Conservation (phyloP, 2,888 invertebrate species). For the Rhopalosiphum nymphaeae region DNA sequence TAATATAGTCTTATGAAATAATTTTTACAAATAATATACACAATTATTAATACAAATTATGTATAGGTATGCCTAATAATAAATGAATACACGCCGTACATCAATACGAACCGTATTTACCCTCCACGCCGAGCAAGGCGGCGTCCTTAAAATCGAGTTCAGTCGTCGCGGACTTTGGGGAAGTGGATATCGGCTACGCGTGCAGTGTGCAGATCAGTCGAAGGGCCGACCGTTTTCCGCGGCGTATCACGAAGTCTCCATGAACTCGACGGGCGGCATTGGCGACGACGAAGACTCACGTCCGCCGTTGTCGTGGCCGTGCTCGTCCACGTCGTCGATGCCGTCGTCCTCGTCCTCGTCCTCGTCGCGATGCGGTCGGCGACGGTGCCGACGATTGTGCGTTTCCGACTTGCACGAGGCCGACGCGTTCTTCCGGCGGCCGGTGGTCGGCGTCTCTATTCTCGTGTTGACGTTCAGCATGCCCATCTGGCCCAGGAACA, state of each 20-base stretch:
- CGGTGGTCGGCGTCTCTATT: constrained; percentile 29
- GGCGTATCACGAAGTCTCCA: constrained; percentile 51
- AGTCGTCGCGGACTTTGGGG: not conserved
- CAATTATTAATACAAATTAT: not conserved
- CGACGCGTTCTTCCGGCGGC: not conserved
- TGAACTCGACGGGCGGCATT: constrained; percentile 33
- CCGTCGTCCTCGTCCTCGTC: not conserved
- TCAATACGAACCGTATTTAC: not conserved
- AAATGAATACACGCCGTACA: not conserved
- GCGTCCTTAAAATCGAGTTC: not conserved
- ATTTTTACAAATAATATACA: no score
- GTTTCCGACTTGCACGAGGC: not conserved
- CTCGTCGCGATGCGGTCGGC: not conserved
- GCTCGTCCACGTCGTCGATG: not conserved
- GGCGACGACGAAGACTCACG: not conserved
- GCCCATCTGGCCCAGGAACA: constrained; percentile 62
- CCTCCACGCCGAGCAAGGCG: no score
- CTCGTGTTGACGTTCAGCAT: constrained; percentile 53
- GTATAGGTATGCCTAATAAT: no score
- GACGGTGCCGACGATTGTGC: not conserved
- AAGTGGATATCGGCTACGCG: not conserved
- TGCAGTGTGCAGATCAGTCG: not conserved
- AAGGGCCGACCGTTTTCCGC: not conserved
- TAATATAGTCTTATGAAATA: not conserved
- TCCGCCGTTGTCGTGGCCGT: not conserved